Evolutionary conservation across 2,797 vertebrate genomes (phyloP).

Genomic region (Mus minutoides): DNA sequence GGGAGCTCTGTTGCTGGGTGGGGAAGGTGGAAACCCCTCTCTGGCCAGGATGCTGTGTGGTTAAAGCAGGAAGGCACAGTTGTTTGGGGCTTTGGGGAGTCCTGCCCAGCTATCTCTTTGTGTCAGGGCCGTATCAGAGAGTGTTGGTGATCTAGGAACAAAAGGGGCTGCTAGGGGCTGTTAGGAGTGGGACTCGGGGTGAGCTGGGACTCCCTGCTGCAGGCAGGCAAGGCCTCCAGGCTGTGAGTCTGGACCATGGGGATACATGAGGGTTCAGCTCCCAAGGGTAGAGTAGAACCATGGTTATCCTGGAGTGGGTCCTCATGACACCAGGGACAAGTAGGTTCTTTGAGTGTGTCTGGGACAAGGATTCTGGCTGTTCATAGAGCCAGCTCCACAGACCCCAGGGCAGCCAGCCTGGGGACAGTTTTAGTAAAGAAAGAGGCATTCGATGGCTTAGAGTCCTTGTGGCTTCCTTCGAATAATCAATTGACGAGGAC

Average conservation of each 20-base stretch:
- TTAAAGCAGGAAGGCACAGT: background rate
- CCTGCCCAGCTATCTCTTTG: background rate
- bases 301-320: background rate
- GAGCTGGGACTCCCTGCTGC: fast-evolving
- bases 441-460: fast-evolving
- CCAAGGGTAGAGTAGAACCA: background rate
- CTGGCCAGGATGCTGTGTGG: fast-evolving
- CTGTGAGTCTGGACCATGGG: fast-evolving
- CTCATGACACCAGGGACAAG: fast-evolving
- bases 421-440: background rate
- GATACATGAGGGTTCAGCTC: no score
- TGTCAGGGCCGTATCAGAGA: background rate
- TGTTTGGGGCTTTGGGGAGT: fast-evolving
- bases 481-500: background rate
- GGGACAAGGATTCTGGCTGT: background rate
- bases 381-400: no score
- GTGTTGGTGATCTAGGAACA: fast-evolving
- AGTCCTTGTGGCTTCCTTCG: background rate
- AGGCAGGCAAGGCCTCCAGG: fast-evolving
- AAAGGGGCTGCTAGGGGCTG: fast-evolving
- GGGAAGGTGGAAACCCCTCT: background rate
- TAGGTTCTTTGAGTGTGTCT: no score
- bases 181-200: background rate
- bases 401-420: background rate
- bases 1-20: background rate